These are phyloP conservation scores for Fukomys damarensis DNA, from an alignment of 2,113 vertebrate species.

Conservation along the genomic window DNA sequence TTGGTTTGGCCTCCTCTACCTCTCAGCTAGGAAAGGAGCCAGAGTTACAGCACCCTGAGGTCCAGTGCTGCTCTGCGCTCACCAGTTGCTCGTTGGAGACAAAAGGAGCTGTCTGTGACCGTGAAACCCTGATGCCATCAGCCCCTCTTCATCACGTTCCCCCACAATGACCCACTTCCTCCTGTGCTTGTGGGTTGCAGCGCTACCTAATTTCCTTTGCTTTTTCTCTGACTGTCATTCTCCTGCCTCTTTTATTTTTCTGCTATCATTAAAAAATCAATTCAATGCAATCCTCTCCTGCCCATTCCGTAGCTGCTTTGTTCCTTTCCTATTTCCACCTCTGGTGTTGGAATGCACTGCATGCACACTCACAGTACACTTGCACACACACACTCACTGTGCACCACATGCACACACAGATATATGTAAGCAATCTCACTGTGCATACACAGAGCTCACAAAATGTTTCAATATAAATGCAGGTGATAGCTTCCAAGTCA, in stretches of 20 bases:
- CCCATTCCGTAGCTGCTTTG: neutral
- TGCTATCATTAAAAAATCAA: conserved; percentile 28
- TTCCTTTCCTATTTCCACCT: conserved; percentile 10
- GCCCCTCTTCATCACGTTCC: neutral
- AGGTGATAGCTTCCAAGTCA: neutral
- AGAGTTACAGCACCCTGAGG: neutral
- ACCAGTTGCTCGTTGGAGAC: neutral
- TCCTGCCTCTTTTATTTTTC: neutral
- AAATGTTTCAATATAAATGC: neutral
- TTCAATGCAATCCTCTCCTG: neutral
- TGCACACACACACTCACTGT: neutral
- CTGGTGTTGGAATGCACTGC: neutral
- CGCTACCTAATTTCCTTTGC: neutral
- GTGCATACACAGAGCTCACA: neutral
- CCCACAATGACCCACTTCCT: neutral
- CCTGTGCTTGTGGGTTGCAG: neutral
- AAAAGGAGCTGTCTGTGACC: neutral
- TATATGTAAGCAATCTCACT: neutral
- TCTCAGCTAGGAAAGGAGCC: neutral
- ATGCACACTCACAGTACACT: neutral
- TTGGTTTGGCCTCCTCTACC: neutral
- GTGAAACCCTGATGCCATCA: neutral
- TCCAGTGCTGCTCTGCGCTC: neutral
- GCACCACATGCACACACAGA: neutral
- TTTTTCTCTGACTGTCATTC: neutral